Percentiles rank a stretch among this genome's conserved stretches.
Conservation (phyloP, 2,888 invertebrate species). For the Euphydryas editha region DNA sequence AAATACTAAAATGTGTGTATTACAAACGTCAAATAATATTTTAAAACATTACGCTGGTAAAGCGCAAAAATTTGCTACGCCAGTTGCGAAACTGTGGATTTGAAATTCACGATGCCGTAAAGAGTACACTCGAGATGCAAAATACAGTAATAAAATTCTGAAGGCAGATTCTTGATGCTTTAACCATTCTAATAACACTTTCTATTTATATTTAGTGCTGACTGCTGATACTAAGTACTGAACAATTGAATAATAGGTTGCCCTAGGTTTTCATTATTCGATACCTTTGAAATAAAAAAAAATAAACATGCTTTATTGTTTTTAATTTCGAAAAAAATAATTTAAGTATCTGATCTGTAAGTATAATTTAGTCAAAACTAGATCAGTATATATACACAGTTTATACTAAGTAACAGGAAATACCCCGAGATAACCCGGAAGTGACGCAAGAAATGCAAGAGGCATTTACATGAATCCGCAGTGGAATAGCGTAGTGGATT, state of each 20-base stretch:
- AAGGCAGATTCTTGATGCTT: constrained; percentile 59
- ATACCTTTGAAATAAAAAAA: background rate
- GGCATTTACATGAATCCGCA: too few species aligned
- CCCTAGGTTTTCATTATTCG: background rate
- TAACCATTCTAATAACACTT: constrained; percentile 66
- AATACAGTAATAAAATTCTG: constrained; percentile 61
- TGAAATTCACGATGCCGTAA: constrained; percentile 31
- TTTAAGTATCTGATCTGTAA: too few species aligned
- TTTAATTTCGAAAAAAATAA: too few species aligned
- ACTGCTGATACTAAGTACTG: constrained; percentile 21
- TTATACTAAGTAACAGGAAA: too few species aligned
- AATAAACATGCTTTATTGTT: too few species aligned
- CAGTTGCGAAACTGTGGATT: constrained; percentile 21
- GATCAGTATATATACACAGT: too few species aligned
- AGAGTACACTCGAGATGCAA: constrained; percentile 58
- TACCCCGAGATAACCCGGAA: too few species aligned
- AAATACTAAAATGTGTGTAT: too few species aligned
- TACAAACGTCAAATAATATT: constrained; percentile 2
- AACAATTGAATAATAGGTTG: background rate
- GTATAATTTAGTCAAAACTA: too few species aligned
- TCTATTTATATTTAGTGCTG: constrained; percentile 68
- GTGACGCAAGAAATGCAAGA: too few species aligned
- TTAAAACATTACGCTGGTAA: background rate
- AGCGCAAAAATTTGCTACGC: constrained; percentile 25
- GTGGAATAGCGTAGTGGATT: too few species aligned